phyloP scores from a whole-genome alignment of 2,113 vertebrate genomes.

The Puffinus mauretanicus region DNA sequence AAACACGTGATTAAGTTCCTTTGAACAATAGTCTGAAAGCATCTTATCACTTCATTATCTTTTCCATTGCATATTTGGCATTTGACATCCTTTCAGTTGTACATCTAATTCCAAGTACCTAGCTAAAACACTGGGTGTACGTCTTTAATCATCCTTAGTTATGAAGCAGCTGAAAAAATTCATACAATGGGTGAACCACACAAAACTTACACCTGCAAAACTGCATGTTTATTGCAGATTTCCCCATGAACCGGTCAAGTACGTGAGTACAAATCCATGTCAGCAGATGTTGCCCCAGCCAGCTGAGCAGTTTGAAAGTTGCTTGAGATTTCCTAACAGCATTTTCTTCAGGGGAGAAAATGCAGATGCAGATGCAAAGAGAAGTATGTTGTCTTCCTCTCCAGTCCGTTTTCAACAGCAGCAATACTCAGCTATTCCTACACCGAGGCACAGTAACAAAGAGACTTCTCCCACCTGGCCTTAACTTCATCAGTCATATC shows the following conservation, averaged over 20 bases:
- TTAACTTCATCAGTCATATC: neutral
- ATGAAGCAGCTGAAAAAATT: neutral
- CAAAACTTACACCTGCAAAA: neutral
- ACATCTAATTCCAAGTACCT: neutral
- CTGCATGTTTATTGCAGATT: neutral
- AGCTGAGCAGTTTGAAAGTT: neutral
- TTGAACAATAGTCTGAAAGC: neutral
- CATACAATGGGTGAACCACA: neutral
- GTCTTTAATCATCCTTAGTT: neutral
- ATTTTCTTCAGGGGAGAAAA: neutral
- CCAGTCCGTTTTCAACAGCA: neutral
- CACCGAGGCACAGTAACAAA: neutral
- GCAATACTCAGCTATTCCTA: neutral
- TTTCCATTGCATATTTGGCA: neutral
- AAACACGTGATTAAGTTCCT: neutral
- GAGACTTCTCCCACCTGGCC: neutral
- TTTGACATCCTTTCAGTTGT: neutral
- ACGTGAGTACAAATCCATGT: accelerated
- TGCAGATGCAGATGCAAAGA: neutral
- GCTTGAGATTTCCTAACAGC: neutral
- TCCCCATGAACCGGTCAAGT: neutral
- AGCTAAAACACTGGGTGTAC: neutral
- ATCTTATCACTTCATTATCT: neutral
- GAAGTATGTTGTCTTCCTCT: neutral
- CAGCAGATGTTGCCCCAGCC: neutral